Conservation (phyloP, 2,888 invertebrate genomes). For the Laspeyria flexula region DNA sequence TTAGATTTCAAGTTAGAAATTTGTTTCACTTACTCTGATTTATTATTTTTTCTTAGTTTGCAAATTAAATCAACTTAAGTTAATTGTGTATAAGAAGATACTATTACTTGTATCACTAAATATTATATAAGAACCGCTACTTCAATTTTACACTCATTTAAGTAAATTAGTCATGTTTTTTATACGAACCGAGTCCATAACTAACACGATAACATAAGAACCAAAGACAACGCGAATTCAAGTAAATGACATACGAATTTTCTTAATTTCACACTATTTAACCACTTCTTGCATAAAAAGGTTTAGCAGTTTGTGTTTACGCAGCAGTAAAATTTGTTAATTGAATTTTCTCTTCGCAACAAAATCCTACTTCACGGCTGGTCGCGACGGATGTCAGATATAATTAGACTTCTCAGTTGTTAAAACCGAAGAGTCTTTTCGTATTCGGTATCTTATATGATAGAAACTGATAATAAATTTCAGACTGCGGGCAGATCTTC, state of each 20-base stretch:
- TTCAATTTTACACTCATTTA: background rate
- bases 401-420: slow-evolving; percentile 38
- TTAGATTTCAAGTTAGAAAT: slow-evolving; percentile 13
- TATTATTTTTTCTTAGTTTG: slow-evolving; percentile 11
- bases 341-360: slow-evolving; percentile 53
- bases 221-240: slow-evolving; percentile 2
- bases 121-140: background rate
- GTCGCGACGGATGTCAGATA: slow-evolving; percentile 36
- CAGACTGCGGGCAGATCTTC: slow-evolving; percentile 8
- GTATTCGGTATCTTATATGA: slow-evolving; percentile 29
- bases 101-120: no score
- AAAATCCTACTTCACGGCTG: slow-evolving; percentile 48
- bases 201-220: slow-evolving; percentile 13
- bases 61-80: no score
- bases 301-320: slow-evolving; percentile 29
- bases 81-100: no score
- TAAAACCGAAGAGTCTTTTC: slow-evolving; percentile 20
- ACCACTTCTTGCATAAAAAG: slow-evolving; percentile 28
- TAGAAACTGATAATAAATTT: slow-evolving; percentile 38
- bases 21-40: slow-evolving; percentile 19
- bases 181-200: background rate
- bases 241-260: slow-evolving; percentile 17
- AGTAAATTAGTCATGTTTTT: background rate
- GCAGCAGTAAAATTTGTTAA: slow-evolving; percentile 45
- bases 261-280: slow-evolving; percentile 38